phyloP scores from a whole-genome alignment of 2,888 invertebrate genomes.

The Torymus aiolomorphi region DNA sequence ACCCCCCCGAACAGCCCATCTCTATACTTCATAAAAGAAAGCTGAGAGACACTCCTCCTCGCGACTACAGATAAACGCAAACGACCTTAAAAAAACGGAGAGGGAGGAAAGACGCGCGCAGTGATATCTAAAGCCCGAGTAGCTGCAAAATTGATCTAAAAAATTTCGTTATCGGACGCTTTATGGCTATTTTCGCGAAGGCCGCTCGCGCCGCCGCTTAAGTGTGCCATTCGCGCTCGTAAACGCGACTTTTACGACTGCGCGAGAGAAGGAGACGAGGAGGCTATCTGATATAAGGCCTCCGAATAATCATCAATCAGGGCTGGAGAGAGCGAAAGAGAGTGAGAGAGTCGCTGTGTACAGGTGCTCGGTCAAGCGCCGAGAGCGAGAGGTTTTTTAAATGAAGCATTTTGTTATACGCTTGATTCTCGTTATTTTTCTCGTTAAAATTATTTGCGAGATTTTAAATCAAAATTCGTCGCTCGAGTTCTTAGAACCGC shows the following conservation, averaged over 20 bases:
- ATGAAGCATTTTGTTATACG: no score
- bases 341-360: no score
- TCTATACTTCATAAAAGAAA: no score
- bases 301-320: conserved; percentile 52
- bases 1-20: no score
- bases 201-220: conserved; percentile 32
- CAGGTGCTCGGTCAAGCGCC: no score
- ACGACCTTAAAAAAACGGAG: neutral
- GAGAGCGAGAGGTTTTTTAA: no score
- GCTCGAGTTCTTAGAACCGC: no score
- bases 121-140: conserved; percentile 60
- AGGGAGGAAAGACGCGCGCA: neutral
- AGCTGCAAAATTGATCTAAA: conserved; percentile 63
- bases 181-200: conserved; percentile 60
- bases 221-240: conserved; percentile 54
- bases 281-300: conserved; percentile 43
- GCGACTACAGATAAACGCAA: neutral
- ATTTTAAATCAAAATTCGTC: no score
- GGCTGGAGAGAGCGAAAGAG: neutral
- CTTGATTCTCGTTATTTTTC: no score
- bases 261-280: conserved; percentile 33
- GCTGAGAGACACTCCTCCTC: no score
- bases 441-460: no score
- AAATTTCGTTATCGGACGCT: conserved; percentile 62
- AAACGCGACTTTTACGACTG: conserved; percentile 56